A percentile compares a stretch with the other conserved stretches of the same genome.
Conservation (phyloP, 1,140 invertebrate species). For the Stegodyphus mimosarum region DNA sequence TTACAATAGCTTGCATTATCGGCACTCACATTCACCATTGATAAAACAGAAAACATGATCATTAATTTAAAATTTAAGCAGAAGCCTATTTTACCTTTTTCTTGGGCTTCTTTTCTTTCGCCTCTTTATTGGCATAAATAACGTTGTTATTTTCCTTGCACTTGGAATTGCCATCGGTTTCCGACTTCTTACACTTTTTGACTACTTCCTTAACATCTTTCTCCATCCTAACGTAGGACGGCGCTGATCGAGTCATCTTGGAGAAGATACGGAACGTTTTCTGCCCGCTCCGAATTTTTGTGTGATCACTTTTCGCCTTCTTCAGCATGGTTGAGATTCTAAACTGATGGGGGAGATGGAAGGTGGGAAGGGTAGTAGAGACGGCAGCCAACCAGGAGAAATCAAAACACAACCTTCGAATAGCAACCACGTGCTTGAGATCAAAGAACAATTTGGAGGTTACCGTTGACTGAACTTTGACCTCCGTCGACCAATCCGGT, state of each 20-base stretch:
- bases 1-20: no score
- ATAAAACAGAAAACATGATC: no score
- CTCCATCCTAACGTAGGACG: constrained; percentile 38
- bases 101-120: constrained; percentile 32
- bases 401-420: background rate
- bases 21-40: no score
- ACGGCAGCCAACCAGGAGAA: background rate
- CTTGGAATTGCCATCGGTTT: background rate
- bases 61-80: no score
- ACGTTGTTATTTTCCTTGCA: background rate
- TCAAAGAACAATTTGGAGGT: constrained; percentile 47
- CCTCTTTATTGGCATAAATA: background rate
- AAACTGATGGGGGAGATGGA: no score
- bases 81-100: constrained; percentile 21
- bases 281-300: constrained; percentile 9
- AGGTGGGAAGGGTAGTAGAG: background rate
- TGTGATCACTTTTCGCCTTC: constrained; percentile 11
- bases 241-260: constrained; percentile 25
- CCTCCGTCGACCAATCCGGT: background rate
- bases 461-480: constrained; percentile 35
- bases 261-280: constrained; percentile 12
- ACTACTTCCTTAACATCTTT: constrained; percentile 3
- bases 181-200: background rate
- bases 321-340: constrained; percentile 10
- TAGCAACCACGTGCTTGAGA: background rate